Base-by-base conservation (phyloP, 2,113 vertebrate species). In the Ramphastos sulfuratus region DNA sequence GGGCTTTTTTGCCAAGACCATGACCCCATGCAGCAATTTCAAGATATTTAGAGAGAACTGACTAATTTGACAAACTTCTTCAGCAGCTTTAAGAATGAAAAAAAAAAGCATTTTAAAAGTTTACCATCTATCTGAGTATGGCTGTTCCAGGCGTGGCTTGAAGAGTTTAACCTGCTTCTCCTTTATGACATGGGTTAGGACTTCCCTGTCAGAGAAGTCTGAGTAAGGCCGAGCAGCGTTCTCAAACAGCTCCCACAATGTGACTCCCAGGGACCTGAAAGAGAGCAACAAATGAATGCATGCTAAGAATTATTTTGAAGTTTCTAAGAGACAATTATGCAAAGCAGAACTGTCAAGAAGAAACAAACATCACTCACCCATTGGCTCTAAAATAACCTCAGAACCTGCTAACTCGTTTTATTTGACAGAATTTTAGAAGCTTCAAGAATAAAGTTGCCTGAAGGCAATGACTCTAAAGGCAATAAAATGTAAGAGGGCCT, bases 191-290 rank as follows among this genome's bases (percentile, higher is more conserved):
- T 98, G 98, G 91, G 97, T 98, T 94, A 98, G 97, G 85, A 98
- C 98, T 33, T 98, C 95, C 82, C 94, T 95, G 94, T 98, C 96
- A 71, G 98, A 98, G 91, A 99, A 98, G 94, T 97, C 97, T 8
- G 98, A 95, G 76, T 99, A 99, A 3, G 99, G 99, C 94, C 98
- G 98, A 71, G 97, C 91, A 37, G 98, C 98, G 30, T 95, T 98
- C 79, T 98, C 98, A 96, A 99, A 99, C 35, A 99, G 98, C 87
- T 99, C 99, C 99, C 99, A 99, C 18, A 99, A 74, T 0, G 99
- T 99, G 66, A 99, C 98, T 21, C 99, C 99, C 95, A 99, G 96
- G 6, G 99, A 98, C 99, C 99, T 99, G 80, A 7, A 85, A 83
- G 44, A 81, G 75, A 86, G 63, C 83, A 83, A 58, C 75, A 70